A percentile compares a stretch with the other conserved stretches of the same genome.
These are phyloP conservation scores for Henicopernis longicauda DNA, from an alignment of 2,113 vertebrate species.

Conservation along the genomic window DNA sequence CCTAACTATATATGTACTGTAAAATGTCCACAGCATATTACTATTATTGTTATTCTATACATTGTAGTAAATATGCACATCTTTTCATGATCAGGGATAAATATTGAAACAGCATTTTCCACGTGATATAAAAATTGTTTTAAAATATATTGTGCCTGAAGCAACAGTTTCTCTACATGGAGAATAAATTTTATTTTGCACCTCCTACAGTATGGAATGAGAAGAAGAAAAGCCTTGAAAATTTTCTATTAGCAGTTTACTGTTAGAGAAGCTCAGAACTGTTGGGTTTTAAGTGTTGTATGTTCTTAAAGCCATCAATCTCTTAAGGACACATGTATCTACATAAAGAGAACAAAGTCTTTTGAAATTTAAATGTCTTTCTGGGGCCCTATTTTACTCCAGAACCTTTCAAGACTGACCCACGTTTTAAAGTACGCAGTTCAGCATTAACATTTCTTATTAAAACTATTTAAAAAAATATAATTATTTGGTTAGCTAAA, in stretches of 20 bases:
- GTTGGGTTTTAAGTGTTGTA: not conserved
- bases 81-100: not conserved
- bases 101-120: not conserved
- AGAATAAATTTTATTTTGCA: not conserved
- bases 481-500: not conserved
- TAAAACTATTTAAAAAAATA: not conserved
- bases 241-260: not conserved
- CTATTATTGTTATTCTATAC: not conserved
- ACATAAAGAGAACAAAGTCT: not conserved
- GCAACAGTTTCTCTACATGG: not conserved
- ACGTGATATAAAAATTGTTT: not conserved
- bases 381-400: not conserved
- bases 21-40: not conserved
- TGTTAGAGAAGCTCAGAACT: not conserved
- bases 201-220: not conserved
- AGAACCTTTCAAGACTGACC: not conserved
- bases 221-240: not conserved
- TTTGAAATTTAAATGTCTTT: not conserved
- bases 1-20: not conserved
- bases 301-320: not conserved
- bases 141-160: not conserved
- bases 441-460: not conserved
- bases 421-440: not conserved
- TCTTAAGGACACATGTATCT: not conserved
- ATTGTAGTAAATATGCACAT: not conserved